Percentiles rank a stretch among this genome's conserved stretches.
phyloP scores from a whole-genome alignment of 2,888 invertebrate species.

The Aspidapion aeneum region DNA sequence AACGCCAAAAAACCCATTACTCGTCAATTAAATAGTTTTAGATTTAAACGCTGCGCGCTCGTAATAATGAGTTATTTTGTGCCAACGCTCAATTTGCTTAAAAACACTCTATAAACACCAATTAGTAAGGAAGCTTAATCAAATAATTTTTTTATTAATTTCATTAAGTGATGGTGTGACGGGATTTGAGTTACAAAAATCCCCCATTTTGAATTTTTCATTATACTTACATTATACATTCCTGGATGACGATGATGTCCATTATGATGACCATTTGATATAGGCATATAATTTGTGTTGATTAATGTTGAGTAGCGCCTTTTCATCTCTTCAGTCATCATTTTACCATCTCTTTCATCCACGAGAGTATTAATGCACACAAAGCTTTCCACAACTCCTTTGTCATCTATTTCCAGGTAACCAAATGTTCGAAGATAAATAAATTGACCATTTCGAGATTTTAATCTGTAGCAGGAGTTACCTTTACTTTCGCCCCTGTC shows the following conservation, averaged over 20 bases:
- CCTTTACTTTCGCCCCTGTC: conserved; percentile 80
- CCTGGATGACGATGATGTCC: not conserved
- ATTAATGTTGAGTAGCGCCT: conserved; percentile 68
- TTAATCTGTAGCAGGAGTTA: conserved; percentile 80
- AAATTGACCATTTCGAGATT: conserved; percentile 78
- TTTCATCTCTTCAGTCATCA: conserved; percentile 76
- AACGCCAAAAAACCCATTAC: too few species aligned
- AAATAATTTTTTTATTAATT: too few species aligned
- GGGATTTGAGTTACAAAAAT: too few species aligned
- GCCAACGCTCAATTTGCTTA: too few species aligned
- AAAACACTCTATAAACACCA: too few species aligned
- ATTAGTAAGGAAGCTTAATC: too few species aligned
- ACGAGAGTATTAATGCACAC: conserved; percentile 81
- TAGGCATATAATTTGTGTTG: conserved; percentile 18
- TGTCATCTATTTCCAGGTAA: conserved; percentile 77
- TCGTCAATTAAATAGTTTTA: too few species aligned
- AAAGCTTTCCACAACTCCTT: conserved; percentile 79
- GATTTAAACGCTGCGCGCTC: too few species aligned
- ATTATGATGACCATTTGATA: not conserved
- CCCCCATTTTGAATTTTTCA: too few species aligned
- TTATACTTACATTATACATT: not conserved
- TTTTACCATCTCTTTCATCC: conserved; percentile 68
- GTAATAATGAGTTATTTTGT: too few species aligned
- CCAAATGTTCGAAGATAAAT: conserved; percentile 83
- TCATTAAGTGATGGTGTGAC: too few species aligned